phyloP scores from a whole-genome alignment of 2,888 invertebrate species.

The Pedicia rivosa region DNA sequence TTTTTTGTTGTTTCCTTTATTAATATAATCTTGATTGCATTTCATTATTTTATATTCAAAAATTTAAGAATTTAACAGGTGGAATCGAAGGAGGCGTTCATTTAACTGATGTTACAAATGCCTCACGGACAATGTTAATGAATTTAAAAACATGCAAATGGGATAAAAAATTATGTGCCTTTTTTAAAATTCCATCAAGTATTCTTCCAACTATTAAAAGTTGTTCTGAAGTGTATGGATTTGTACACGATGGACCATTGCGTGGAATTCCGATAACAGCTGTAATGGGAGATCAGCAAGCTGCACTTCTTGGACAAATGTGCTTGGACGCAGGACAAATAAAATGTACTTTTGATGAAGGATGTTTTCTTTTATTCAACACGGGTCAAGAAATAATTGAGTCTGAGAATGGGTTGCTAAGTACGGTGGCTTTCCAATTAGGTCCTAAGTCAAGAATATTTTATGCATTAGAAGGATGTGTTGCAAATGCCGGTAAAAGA shows the following conservation, averaged over 20 bases:
- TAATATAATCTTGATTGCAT: too few species aligned
- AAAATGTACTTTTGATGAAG: conserved; percentile 91
- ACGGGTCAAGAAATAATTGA: conserved; percentile 67
- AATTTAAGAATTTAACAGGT: conserved; percentile 47
- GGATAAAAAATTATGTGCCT: conserved; percentile 75
- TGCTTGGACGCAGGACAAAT: conserved; percentile 79
- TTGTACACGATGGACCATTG: conserved; percentile 54
- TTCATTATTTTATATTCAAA: conserved; percentile 7
- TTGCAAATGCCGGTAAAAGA: conserved; percentile 51
- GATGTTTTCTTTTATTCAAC: conserved; percentile 88
- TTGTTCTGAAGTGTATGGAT: conserved; percentile 85
- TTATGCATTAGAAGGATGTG: conserved; percentile 88
- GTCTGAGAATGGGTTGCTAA: conserved; percentile 74
- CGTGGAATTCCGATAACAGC: conserved; percentile 75
- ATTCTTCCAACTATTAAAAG: conserved; percentile 82
- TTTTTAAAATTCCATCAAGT: conserved; percentile 70
- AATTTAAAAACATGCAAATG: conserved; percentile 75
- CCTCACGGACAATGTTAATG: conserved; percentile 92
- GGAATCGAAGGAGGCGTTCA: conserved; percentile 48
- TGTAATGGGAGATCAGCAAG: conserved; percentile 89
- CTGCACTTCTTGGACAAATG: conserved; percentile 82
- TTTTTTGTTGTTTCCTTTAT: too few species aligned
- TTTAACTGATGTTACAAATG: conserved; percentile 92
- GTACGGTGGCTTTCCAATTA: conserved; percentile 82
- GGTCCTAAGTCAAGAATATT: conserved; percentile 51